phyloP scores from a whole-genome alignment of 2,797 vertebrate species.

The Allobates femoralis region DNA sequence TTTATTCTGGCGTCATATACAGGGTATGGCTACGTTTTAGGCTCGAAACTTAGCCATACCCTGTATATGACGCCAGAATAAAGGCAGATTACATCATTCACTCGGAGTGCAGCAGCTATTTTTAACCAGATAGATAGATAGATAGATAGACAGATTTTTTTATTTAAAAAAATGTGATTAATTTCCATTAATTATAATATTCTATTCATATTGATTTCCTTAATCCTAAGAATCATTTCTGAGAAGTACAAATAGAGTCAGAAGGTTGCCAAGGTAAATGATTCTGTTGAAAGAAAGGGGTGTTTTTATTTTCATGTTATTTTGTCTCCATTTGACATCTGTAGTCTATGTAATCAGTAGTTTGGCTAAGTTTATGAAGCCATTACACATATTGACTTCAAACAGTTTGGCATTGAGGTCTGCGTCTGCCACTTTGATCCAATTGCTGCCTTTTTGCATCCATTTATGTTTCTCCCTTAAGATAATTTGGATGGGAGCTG shows the following conservation, averaged over 20 bases:
- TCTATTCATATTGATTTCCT: background rate
- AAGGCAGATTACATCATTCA: too few relatives aligned
- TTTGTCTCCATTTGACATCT: constrained; percentile 36
- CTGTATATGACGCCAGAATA: too few relatives aligned
- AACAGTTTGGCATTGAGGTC: constrained; percentile 47
- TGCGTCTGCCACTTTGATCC: constrained; percentile 49
- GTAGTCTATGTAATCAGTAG: constrained; percentile 79
- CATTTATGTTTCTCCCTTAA: constrained; percentile 41
- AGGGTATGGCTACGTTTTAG: too few relatives aligned
- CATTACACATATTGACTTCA: constrained; percentile 84
- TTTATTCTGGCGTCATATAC: too few relatives aligned
- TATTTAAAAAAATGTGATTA: background rate
- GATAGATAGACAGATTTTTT: background rate
- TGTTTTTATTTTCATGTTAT: constrained; percentile 36
- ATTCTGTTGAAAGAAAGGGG: constrained; percentile 28
- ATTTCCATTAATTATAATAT: background rate
- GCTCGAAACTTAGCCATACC: too few relatives aligned
- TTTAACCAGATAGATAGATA: background rate
- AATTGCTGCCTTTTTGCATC: constrained; percentile 41
- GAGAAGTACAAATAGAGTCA: constrained; percentile 16
- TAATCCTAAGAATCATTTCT: constrained; percentile 17
- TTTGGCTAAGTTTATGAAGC: constrained; percentile 90
- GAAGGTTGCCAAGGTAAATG: constrained; percentile 12
- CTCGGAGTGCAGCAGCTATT: too few relatives aligned
- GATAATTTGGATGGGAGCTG: constrained; percentile 39